Conservation (phyloP, 2,888 invertebrate genomes). For the Spatulosminthurus flaviceps region DNA sequence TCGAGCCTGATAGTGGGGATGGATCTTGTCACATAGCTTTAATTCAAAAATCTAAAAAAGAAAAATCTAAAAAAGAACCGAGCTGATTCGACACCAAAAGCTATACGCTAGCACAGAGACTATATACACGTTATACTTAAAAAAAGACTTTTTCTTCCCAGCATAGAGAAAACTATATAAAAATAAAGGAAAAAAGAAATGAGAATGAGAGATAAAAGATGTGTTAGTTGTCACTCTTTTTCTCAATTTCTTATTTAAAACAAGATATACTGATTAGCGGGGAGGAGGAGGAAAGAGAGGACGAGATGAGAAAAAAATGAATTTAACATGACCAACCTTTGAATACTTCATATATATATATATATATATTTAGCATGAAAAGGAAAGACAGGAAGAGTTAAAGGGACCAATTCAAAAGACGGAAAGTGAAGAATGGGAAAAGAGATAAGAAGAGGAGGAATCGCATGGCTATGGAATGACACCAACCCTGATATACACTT, state of each 20-base stretch:
- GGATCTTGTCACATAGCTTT: neutral
- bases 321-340: constrained; percentile 24
- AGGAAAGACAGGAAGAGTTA: constrained; percentile 20
- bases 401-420: constrained; percentile 30
- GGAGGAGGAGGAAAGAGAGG: too few relatives aligned
- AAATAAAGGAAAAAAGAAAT: neutral
- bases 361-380: constrained; percentile 35
- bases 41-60: neutral
- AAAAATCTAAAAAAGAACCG: neutral
- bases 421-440: constrained; percentile 42
- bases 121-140: too few relatives aligned
- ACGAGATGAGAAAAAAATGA: constrained; percentile 33
- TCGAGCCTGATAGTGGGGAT: neutral
- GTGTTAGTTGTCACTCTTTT: constrained; percentile 23
- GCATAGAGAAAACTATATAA: neutral
- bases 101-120: too few relatives aligned
- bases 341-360: constrained; percentile 32
- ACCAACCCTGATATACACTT: constrained; percentile 8
- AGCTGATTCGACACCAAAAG: too few relatives aligned
- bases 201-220: constrained; percentile 30
- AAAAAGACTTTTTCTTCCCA: too few relatives aligned
- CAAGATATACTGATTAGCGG: constrained; percentile 29
- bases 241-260: constrained; percentile 29
- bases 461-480: constrained; percentile 27
- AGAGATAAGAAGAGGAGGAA: constrained; percentile 34